Percentiles rank a stretch among this genome's conserved stretches.
Conservation (phyloP, 2,888 invertebrate genomes). For the Therioaphis trifolii region DNA sequence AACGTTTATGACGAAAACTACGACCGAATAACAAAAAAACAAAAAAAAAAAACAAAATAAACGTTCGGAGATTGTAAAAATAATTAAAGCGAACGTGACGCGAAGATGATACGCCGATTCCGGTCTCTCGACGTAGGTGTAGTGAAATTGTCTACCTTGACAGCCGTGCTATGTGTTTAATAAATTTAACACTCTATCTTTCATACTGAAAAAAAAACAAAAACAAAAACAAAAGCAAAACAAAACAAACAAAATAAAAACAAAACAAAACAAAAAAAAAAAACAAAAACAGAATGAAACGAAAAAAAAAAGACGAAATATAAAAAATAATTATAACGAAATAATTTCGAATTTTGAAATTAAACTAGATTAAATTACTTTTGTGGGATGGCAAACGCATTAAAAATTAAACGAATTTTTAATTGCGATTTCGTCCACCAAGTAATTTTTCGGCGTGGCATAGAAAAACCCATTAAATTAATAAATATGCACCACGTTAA, state of each 20-base stretch:
- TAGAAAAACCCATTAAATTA: neutral
- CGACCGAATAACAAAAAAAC: too few relatives aligned
- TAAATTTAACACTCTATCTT: too few relatives aligned
- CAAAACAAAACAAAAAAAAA: too few relatives aligned
- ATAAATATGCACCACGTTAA: neutral
- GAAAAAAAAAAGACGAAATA: too few relatives aligned
- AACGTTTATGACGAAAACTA: too few relatives aligned
- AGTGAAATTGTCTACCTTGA: neutral
- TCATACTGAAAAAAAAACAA: too few relatives aligned
- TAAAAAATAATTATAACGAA: neutral
- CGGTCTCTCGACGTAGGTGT: neutral
- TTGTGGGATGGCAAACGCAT: constrained; percentile 14
- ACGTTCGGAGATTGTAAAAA: too few relatives aligned
- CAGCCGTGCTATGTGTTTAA: neutral
- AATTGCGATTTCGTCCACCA: neutral
- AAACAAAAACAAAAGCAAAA: too few relatives aligned
- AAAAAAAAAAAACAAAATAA: too few relatives aligned
- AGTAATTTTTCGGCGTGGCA: neutral
- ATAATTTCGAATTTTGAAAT: neutral
- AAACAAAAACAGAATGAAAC: too few relatives aligned
- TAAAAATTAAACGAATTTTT: constrained; percentile 38
- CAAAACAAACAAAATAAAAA: too few relatives aligned
- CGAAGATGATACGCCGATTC: neutral
- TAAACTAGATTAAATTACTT: constrained; percentile 19
- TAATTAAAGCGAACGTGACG: too few relatives aligned